A percentile compares a stretch with the other conserved stretches of the same genome.
Evolutionary conservation across 2,797 vertebrate genomes (phyloP).

Genomic region (Tachyglossus aculeatus): DNA sequence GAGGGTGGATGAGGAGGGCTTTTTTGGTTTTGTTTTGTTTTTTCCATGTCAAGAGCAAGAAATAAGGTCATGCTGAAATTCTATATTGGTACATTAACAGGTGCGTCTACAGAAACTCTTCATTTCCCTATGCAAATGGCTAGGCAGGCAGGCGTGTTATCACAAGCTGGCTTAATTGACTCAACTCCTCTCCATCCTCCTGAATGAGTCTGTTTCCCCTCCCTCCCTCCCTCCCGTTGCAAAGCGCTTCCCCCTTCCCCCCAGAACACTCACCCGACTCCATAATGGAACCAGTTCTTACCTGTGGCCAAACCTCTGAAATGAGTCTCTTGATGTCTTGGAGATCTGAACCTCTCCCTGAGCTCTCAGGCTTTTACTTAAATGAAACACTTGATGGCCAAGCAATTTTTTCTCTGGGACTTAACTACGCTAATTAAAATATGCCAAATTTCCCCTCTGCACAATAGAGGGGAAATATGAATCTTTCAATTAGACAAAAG

Average conservation of each 20-base stretch:
- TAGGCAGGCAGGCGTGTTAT: background rate
- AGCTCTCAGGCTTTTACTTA: slow-evolving; percentile 56
- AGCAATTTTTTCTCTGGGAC: slow-evolving; percentile 45
- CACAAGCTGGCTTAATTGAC: background rate
- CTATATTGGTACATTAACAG: no score
- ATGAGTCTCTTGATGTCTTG: background rate
- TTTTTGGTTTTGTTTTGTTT: no score
- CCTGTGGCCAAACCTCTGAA: slow-evolving; percentile 22
- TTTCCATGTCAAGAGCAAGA: no score
- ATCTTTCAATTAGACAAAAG: slow-evolving; percentile 20
- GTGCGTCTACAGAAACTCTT: no score
- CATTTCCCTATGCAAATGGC: background rate
- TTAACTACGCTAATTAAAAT: slow-evolving; percentile 61
- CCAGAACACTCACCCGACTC: background rate
- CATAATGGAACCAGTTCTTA: slow-evolving; percentile 1
- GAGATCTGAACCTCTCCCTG: slow-evolving; percentile 51
- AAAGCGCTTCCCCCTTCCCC: background rate
- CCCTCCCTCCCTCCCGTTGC: background rate
- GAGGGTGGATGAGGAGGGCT: no score
- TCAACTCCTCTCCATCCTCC: background rate
- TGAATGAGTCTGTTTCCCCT: slow-evolving; percentile 1
- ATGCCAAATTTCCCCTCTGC: slow-evolving; percentile 45
- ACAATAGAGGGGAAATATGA: background rate
- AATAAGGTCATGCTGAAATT: no score
- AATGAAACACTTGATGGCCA: slow-evolving; percentile 52